Conservation (phyloP, 2,113 vertebrate species). For the Indri indri region DNA sequence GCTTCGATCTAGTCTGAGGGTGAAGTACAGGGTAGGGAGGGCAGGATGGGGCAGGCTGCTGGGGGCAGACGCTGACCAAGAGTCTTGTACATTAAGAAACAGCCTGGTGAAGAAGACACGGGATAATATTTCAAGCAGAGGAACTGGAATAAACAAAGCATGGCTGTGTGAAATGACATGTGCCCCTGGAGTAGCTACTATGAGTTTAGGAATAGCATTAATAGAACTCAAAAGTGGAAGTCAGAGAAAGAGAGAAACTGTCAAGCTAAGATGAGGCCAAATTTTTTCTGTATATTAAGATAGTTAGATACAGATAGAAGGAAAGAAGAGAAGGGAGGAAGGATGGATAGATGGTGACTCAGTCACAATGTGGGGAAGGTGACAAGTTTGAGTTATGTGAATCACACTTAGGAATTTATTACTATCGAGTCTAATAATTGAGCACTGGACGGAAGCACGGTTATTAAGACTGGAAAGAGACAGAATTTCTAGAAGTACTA, state of each 20-base stretch:
- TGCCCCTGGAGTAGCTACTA: not conserved
- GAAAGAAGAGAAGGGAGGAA: not conserved
- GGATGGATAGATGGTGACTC: not conserved
- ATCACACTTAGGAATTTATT: not conserved
- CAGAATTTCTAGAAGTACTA: not conserved
- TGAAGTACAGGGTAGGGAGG: not conserved
- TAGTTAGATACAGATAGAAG: not conserved
- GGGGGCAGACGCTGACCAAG: not conserved
- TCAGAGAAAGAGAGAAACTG: not conserved
- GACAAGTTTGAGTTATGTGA: not conserved
- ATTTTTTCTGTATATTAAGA: not conserved
- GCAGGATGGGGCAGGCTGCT: not conserved
- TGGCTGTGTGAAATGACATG: not conserved
- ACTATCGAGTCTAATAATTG: not conserved
- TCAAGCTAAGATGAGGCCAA: not conserved
- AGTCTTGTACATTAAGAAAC: not conserved
- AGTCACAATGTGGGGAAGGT: not conserved
- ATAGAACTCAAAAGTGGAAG: not conserved
- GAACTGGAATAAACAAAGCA: not conserved
- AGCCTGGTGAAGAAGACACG: not conserved
- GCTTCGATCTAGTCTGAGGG: not conserved
- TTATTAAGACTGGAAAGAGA: not conserved
- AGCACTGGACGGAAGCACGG: not conserved
- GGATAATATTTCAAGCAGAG: not conserved
- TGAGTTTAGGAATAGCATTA: not conserved